A percentile compares a stretch with the other conserved stretches of the same genome.
Conservation (phyloP, 2,113 vertebrate genomes). For the Ranitomeya imitator region DNA sequence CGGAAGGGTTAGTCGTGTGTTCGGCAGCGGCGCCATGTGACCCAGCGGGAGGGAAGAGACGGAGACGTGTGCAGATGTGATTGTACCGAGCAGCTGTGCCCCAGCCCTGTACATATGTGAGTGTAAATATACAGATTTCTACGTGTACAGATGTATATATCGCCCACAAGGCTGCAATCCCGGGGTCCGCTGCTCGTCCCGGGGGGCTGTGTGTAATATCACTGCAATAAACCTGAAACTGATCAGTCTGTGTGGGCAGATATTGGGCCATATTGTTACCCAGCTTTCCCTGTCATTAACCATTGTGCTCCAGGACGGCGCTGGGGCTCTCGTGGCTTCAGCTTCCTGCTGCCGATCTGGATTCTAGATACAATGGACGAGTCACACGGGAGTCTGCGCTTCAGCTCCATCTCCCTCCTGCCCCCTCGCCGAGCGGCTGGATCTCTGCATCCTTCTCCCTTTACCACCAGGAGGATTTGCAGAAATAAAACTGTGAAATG, state of each 20-base stretch:
- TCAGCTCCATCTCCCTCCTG: too few relatives aligned
- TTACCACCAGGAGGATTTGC: not conserved
- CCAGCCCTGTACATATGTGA: slow-evolving; percentile 25
- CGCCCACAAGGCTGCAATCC: not conserved
- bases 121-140: slow-evolving; percentile 43
- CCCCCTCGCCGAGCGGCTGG: not conserved
- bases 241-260: not conserved
- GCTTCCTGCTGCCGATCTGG: not conserved
- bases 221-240: not conserved
- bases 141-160: slow-evolving; percentile 30
- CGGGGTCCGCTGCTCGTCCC: too few relatives aligned
- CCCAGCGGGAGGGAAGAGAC: slow-evolving; percentile 7
- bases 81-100: slow-evolving; percentile 4
- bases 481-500: slow-evolving; percentile 36
- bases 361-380: not conserved
- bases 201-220: too few relatives aligned
- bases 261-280: not conserved
- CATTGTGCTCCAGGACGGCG: too few relatives aligned
- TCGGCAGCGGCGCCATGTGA: not conserved
- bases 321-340: not conserved
- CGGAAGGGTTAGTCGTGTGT: not conserved
- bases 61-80: slow-evolving; percentile 24
- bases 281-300: too few relatives aligned
- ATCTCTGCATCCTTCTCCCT: not conserved
- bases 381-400: too few relatives aligned